Base-by-base conservation (phyloP, 2,888 invertebrate genomes). In the Ceratothoa steindachneri region DNA sequence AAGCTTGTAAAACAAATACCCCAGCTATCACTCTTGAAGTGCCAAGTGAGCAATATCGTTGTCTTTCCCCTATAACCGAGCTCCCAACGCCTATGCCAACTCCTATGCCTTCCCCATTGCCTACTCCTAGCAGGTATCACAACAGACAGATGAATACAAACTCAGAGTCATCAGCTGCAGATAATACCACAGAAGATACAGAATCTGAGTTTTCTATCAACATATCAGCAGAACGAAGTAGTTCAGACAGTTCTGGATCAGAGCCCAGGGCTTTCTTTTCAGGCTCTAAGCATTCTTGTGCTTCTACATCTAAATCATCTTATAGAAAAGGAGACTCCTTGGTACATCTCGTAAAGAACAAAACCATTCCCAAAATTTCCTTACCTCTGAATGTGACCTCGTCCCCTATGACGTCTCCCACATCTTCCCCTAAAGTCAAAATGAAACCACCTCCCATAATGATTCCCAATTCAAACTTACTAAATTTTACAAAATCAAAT, bases 1-100 rank as follows among this genome's bases (percentile, higher is more conserved):
- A 28, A 5, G 51, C 70, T 41, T 65, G 71, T 15, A 70, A 72
- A 24, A 30, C 71, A 30, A 55, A 70, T 4, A 75, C 75, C 1
- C 90, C 91, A 51, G 90, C 90, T 52, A 91, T 92, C 81, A 87
- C 91, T 30, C 87, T 92, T 71, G 92, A 92, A 87, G 90, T 91
- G 81, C 91, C 92, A 53, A 89, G n/a, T 24, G 80, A 80, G 51
- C 78, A 78, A 29, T 77, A 77, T 64, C 74, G 80, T 9, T 92
- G 91, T 86, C 87, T 92, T 80, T 91, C 91, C 69, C 92, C 92
- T 0, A 92, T 92, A 80, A 86, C 90, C 80, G 91, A 91, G 84
- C 87, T 91, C 81, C 91, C 91, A 1, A 85, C 85, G 0, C 85
- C 85, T 2, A 80, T 83, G 19, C 84, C 84, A 27, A 91, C 91